A percentile compares a stretch with the other conserved stretches of the same genome.
Evolutionary conservation across 2,888 invertebrate species (phyloP).

Genomic region (Strigamia maritima): DNA sequence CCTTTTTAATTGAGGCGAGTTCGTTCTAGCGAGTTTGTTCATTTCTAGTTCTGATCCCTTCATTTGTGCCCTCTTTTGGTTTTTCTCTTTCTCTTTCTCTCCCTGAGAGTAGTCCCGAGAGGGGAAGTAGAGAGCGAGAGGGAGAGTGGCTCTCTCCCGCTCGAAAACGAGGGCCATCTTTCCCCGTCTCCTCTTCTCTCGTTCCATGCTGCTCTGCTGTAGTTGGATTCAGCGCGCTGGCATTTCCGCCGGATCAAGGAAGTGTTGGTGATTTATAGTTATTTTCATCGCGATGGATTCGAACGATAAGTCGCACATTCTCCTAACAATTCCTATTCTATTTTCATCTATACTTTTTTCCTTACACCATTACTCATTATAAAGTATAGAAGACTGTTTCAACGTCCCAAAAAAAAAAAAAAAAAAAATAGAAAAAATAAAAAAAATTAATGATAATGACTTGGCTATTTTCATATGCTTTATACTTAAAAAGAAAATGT

Average conservation of each 20-base stretch:
- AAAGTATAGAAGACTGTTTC: too few relatives aligned
- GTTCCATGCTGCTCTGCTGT: neutral
- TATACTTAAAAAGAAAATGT: too few relatives aligned
- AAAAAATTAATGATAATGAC: neutral
- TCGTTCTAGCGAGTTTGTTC: neutral
- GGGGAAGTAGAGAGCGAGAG: too few relatives aligned
- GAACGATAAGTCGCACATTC: slow-evolving; percentile 1
- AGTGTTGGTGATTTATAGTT: slow-evolving; percentile 21
- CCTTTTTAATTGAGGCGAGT: neutral
- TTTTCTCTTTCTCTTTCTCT: neutral
- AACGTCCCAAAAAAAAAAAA: too few relatives aligned
- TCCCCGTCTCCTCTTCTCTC: too few relatives aligned
- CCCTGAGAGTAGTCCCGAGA: neutral
- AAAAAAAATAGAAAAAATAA: too few relatives aligned
- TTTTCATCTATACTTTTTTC: neutral
- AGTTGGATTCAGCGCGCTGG: neutral
- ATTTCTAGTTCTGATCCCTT: slow-evolving; percentile 8
- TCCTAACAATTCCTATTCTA: neutral
- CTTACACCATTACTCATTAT: neutral
- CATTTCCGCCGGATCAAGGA: slow-evolving; percentile 29
- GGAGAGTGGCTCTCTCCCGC: neutral
- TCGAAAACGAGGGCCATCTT: neutral
- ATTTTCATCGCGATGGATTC: neutral
- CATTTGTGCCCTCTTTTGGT: slow-evolving; percentile 18
- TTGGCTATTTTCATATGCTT: too few relatives aligned